These are phyloP conservation scores for Acleris holmiana DNA, from an alignment of 2,888 invertebrate species.

Conservation along the genomic window DNA sequence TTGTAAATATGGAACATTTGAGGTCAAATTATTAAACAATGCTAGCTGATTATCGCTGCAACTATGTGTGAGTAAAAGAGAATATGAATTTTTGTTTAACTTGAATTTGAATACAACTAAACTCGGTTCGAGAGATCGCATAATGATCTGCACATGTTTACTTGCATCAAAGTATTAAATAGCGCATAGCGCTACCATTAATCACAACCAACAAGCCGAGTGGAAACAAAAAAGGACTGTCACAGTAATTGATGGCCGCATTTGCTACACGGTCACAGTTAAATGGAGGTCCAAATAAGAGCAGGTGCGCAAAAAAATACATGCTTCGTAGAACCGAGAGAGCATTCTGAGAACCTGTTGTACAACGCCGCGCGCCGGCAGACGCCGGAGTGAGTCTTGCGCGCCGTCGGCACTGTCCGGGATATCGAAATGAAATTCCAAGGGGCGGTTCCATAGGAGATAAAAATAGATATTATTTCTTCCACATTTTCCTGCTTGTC, in stretches of 20 bases:
- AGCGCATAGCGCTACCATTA: constrained; percentile 42
- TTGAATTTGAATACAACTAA: too few species aligned
- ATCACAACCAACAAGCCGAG: constrained; percentile 47
- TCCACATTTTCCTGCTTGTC: constrained; percentile 24
- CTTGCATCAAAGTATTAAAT: constrained; percentile 24
- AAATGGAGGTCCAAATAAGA: constrained; percentile 62
- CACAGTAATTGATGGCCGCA: constrained; percentile 68
- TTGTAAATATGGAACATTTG: too few species aligned
- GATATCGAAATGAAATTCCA: constrained; percentile 42
- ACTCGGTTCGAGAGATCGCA: too few species aligned
- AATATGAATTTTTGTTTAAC: neutral
- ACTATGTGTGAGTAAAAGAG: too few species aligned
- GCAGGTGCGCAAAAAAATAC: constrained; percentile 67
- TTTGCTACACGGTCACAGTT: constrained; percentile 63
- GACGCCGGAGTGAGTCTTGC: constrained; percentile 48
- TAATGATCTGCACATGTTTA: neutral
- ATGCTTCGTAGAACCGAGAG: constrained; percentile 64
- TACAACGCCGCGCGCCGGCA: constrained; percentile 50
- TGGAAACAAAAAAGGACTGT: constrained; percentile 55
- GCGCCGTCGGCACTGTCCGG: constrained; percentile 61
- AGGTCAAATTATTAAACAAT: too few species aligned
- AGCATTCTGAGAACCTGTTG: constrained; percentile 67
- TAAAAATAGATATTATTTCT: constrained; percentile 35
- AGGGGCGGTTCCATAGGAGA: constrained; percentile 39
- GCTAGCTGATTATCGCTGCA: too few species aligned